phyloP scores from a whole-genome alignment of 2,888 invertebrate species.

The Nephrotoma appendiculata region DNA sequence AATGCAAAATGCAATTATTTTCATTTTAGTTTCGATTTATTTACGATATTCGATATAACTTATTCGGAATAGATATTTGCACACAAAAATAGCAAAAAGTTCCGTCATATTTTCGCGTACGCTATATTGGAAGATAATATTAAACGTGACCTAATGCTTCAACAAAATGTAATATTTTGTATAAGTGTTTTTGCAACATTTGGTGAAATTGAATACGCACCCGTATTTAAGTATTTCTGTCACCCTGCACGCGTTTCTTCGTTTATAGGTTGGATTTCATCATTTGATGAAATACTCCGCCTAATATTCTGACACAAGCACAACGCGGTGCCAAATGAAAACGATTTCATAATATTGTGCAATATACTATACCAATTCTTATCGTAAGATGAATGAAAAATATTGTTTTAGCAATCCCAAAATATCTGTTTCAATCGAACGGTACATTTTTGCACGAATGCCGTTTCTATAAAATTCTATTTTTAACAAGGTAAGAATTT shows the following conservation, averaged over 20 bases:
- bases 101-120: background rate
- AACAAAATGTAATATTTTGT: background rate
- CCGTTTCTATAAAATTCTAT: too few relatives aligned
- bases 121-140: background rate
- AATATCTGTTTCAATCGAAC: too few relatives aligned
- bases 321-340: background rate
- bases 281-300: background rate
- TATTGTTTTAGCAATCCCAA: too few relatives aligned
- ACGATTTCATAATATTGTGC: too few relatives aligned
- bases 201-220: background rate
- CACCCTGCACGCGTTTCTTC: background rate
- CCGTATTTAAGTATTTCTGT: background rate
- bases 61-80: background rate
- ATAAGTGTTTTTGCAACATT: background rate
- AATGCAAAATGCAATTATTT: background rate
- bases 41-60: background rate
- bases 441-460: too few relatives aligned
- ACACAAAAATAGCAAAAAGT: background rate
- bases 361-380: too few relatives aligned
- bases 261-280: background rate
- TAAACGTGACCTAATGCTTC: background rate
- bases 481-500: too few relatives aligned
- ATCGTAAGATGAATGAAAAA: too few relatives aligned
- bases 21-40: background rate
- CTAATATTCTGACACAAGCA: background rate